Percentiles rank a stretch among this genome's conserved stretches.
These are phyloP conservation scores for Tyrannus savana DNA, from an alignment of 2,113 vertebrate genomes.

Conservation along the genomic window DNA sequence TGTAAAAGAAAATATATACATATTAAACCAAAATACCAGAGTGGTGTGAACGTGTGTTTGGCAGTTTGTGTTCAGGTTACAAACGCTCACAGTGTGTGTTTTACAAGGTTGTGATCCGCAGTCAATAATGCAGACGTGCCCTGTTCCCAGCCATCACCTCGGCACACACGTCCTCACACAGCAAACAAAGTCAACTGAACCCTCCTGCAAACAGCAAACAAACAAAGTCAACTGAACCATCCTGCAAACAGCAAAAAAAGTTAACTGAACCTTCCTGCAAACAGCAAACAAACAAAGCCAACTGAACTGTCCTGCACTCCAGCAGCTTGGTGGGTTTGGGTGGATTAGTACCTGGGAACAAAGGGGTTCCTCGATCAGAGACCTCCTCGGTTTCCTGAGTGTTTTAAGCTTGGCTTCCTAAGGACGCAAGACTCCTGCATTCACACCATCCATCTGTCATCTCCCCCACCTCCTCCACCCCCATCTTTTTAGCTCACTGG, in stretches of 20 bases:
- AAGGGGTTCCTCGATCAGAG: slow-evolving; percentile 34
- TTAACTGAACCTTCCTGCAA: too few relatives aligned
- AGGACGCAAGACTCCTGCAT: not conserved
- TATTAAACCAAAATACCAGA: slow-evolving; percentile 43
- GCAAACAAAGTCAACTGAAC: slow-evolving; percentile 15
- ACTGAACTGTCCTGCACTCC: not conserved
- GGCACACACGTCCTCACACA: not conserved
- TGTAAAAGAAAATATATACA: slow-evolving; percentile 59
- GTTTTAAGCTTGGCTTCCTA: slow-evolving; percentile 1
- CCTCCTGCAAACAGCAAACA: not conserved
- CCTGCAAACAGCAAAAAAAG: not conserved
- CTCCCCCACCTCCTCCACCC: not conserved
- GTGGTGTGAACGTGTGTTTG: not conserved
- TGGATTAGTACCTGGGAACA: not conserved
- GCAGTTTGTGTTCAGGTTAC: slow-evolving; percentile 23
- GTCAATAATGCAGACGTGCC: not conserved
- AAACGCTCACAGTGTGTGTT: not conserved
- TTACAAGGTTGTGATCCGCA: not conserved
- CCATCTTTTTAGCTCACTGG: not conserved
- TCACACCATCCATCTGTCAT: slow-evolving; percentile 39
- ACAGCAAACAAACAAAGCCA: not conserved
- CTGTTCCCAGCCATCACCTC: not conserved
- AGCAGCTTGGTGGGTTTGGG: not conserved
- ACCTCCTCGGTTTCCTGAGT: not conserved
- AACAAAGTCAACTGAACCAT: not conserved